Evolutionary conservation across 2,113 vertebrate species (phyloP).

Genomic region (Takifugu bimaculatus): DNA sequence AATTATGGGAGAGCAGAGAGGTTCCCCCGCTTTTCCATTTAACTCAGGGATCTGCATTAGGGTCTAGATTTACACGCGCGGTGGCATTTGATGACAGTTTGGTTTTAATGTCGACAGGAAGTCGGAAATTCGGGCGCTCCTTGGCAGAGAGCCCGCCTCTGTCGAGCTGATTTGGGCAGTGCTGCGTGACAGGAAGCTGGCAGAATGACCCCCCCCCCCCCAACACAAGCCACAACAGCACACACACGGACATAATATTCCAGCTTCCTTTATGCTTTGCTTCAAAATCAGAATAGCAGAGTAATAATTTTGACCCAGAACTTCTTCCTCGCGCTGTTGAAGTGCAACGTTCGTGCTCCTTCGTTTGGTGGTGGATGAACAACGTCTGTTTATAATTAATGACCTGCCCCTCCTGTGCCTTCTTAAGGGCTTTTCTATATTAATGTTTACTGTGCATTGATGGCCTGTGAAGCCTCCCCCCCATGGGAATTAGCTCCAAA

Average conservation of each 20-base stretch:
- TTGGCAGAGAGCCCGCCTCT: conserved; percentile 41
- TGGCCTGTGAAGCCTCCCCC: conserved; percentile 2
- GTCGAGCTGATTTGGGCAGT: conserved; percentile 57
- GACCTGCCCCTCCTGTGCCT: conserved; percentile 7
- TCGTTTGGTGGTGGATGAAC: conserved; percentile 37
- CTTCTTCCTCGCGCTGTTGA: conserved; percentile 5
- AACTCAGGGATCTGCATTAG: background rate
- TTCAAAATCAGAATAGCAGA: background rate
- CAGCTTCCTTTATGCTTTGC: conserved; percentile 6
- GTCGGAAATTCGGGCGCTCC: conserved; percentile 38
- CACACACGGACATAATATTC: background rate
- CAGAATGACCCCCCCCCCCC: conserved; percentile 8
- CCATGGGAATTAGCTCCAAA: background rate
- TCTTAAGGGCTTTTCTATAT: conserved; percentile 31
- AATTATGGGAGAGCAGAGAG: conserved; percentile 1
- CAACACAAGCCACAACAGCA: conserved; percentile 29
- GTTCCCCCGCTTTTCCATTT: conserved; percentile 13
- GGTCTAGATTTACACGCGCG: background rate
- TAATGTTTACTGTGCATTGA: conserved; percentile 32
- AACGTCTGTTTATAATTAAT: conserved; percentile 45
- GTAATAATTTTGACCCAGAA: conserved; percentile 1
- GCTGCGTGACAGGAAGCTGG: conserved; percentile 52
- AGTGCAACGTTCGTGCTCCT: conserved; percentile 32
- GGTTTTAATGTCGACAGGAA: conserved; percentile 3
- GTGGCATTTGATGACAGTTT: background rate